Evolutionary conservation across 2,113 vertebrate species (phyloP).

Genomic region (Hippocampus mohnikei): DNA sequence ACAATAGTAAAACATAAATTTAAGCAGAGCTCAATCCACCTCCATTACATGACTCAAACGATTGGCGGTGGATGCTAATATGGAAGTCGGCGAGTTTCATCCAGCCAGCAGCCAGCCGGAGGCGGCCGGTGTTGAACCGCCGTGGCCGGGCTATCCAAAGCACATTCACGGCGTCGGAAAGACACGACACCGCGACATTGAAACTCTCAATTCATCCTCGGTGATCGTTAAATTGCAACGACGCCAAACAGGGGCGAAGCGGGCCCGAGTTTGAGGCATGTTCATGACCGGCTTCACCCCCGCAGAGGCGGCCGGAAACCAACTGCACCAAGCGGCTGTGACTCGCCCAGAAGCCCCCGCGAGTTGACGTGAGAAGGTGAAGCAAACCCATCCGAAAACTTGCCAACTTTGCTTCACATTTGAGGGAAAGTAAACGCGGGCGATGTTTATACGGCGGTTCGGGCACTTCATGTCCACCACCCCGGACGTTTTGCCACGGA

Average conservation of each 20-base stretch:
- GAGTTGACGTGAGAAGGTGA: neutral
- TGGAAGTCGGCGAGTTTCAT: neutral
- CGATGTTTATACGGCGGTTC: neutral
- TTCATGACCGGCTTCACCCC: neutral
- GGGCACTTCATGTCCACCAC: neutral
- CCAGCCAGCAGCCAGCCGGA: neutral
- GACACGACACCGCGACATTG: neutral
- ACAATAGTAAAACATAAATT: neutral
- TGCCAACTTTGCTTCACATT: slow-evolving; percentile 50
- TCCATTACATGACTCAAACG: neutral
- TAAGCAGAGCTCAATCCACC: neutral
- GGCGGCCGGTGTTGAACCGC: neutral
- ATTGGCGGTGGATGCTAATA: neutral
- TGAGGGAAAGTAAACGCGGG: slow-evolving; percentile 41
- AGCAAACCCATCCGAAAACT: slow-evolving; percentile 18
- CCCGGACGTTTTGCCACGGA: slow-evolving; percentile 20
- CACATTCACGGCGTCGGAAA: neutral
- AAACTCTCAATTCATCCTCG: neutral
- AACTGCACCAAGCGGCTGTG: slow-evolving; percentile 13
- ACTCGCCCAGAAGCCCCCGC: slow-evolving; percentile 10
- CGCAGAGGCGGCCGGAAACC: neutral
- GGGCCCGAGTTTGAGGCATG: neutral
- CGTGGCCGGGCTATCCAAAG: neutral
- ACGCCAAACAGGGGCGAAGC: neutral
- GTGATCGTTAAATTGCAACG: neutral